These are phyloP conservation scores for Machaerirhynchus nigripectus DNA, from an alignment of 2,113 vertebrate genomes.

Conservation along the genomic window DNA sequence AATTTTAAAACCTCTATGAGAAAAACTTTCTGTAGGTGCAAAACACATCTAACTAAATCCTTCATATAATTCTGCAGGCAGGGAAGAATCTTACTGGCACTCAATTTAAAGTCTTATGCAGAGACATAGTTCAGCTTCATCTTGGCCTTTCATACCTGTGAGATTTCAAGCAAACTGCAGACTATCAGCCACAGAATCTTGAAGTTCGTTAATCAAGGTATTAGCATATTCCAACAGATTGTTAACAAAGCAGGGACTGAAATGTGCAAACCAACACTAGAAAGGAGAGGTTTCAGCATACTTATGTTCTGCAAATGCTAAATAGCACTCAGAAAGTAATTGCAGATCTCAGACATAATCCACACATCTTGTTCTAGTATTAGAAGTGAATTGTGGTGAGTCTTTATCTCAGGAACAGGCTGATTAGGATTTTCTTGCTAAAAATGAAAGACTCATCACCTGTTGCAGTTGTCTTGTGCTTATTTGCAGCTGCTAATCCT, in stretches of 20 bases:
- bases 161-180: neutral
- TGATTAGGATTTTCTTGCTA: constrained; percentile 21
- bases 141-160: neutral
- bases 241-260: neutral
- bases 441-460: constrained; percentile 14
- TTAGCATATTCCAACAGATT: neutral
- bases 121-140: neutral
- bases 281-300: neutral
- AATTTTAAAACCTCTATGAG: neutral
- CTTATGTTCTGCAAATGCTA: constrained; percentile 30
- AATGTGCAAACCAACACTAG: constrained; percentile 3
- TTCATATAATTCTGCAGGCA: neutral
- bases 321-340: constrained; percentile 32
- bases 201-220: neutral
- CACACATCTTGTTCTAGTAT: neutral
- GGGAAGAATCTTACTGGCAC: neutral
- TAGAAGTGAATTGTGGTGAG: neutral
- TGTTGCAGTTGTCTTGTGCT: constrained; percentile 8
- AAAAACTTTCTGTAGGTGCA: neutral
- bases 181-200: neutral
- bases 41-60: neutral
- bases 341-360: neutral
- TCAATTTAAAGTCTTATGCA: neutral
- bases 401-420: neutral
- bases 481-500: constrained; percentile 25